A percentile compares a stretch with the other conserved stretches of the same genome.
phyloP scores from a whole-genome alignment of 1,140 invertebrate genomes.

The Ooceraea biroi region DNA sequence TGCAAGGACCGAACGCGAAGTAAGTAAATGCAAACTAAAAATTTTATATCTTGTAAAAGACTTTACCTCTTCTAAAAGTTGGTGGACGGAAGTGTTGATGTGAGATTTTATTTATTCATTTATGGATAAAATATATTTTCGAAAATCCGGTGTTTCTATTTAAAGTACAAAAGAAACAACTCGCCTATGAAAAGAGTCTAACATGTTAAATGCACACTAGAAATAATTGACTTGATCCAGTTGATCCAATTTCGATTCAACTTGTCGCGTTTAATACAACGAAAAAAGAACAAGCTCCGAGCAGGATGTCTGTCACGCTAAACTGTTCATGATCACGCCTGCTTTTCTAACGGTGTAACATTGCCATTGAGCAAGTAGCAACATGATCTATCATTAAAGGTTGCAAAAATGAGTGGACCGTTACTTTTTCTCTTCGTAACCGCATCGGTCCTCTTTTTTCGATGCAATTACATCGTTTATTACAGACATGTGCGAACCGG shows the following conservation, averaged over 20 bases:
- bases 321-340: not conserved
- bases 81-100: not conserved
- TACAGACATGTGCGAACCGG: slow-evolving; percentile 42
- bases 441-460: not conserved
- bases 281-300: not conserved
- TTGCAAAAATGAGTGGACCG: slow-evolving; percentile 49
- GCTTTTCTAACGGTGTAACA: slow-evolving; percentile 46
- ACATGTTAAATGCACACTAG: not conserved
- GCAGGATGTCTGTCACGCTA: not conserved
- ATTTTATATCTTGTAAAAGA: not conserved
- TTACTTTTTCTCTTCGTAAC: not conserved
- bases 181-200: slow-evolving; percentile 2
- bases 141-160: not conserved
- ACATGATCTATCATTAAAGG: slow-evolving; percentile 51
- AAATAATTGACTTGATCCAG: not conserved
- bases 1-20: too few species aligned
- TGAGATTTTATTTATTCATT: not conserved
- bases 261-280: not conserved
- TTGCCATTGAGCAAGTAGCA: slow-evolving; percentile 62
- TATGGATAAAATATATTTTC: not conserved
- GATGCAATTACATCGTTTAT: not conserved
- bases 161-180: not conserved
- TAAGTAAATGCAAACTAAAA: too few species aligned
- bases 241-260: not conserved
- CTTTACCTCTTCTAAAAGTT: not conserved